Conservation (phyloP, 2,888 invertebrate genomes). For the Acronicta alni region DNA sequence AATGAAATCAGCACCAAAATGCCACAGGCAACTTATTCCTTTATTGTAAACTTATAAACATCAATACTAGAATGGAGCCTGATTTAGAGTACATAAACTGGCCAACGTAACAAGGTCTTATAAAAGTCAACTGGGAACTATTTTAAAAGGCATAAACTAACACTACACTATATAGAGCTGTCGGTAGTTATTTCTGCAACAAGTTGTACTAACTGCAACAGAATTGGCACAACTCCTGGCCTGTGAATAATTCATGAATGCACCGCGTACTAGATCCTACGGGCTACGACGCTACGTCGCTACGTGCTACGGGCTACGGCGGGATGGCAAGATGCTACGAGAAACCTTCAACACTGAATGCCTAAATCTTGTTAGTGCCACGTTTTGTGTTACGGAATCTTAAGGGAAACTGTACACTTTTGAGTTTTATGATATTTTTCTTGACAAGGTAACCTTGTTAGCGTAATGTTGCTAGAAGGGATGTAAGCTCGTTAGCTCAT, state of each 20-base stretch:
- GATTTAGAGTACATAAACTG: constrained; percentile 27
- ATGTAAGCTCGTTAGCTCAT: not conserved
- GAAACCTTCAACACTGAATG: constrained; percentile 21
- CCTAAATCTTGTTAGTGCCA: constrained; percentile 20
- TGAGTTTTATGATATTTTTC: constrained; percentile 9
- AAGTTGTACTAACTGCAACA: constrained; percentile 55
- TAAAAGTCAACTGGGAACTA: constrained; percentile 50
- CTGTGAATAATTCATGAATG: constrained; percentile 53
- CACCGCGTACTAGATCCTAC: constrained; percentile 24
- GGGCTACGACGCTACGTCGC: constrained; percentile 31
- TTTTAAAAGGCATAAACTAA: constrained; percentile 52
- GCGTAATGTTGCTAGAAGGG: too few relatives aligned
- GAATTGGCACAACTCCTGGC: constrained; percentile 53
- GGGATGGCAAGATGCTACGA: constrained; percentile 19
- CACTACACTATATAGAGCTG: constrained; percentile 45
- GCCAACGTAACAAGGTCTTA: constrained; percentile 37
- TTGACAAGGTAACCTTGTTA: not conserved
- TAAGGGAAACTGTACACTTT: not conserved
- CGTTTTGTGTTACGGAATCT: constrained; percentile 10
- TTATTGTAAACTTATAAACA: not conserved
- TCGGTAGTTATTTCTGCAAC: constrained; percentile 54
- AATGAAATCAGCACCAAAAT: too few relatives aligned
- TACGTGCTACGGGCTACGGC: constrained; percentile 30
- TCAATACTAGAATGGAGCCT: constrained; percentile 5
- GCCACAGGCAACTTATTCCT: too few relatives aligned